Conservation (phyloP, 1,140 invertebrate species). For the Ericerus pela region DNA sequence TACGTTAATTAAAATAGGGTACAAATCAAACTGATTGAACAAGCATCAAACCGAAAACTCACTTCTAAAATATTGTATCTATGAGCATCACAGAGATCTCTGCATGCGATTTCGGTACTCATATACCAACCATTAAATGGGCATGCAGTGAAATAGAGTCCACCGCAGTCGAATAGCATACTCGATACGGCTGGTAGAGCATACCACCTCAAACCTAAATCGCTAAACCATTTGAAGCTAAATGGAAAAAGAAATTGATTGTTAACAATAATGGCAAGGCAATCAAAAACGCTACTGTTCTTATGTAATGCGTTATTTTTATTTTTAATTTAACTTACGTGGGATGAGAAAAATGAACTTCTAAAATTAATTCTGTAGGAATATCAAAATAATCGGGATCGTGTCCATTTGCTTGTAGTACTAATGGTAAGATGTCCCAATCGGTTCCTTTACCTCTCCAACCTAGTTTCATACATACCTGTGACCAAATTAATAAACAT, state of each 20-base stretch:
- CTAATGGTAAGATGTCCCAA: conserved; percentile 79
- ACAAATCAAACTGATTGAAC: too few relatives aligned
- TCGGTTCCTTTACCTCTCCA: conserved; percentile 64
- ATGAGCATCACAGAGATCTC: conserved; percentile 74
- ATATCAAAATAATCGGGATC: conserved; percentile 90
- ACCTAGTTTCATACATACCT: conserved; percentile 78
- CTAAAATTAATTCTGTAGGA: conserved; percentile 67
- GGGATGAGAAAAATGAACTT: conserved; percentile 74
- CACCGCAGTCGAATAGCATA: conserved; percentile 90
- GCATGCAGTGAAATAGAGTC: conserved; percentile 78
- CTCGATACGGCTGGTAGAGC: conserved; percentile 68
- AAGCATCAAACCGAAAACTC: too few relatives aligned
- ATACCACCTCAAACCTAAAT: conserved; percentile 76
- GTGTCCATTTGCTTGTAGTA: conserved; percentile 83
- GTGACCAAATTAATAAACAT: too few relatives aligned
- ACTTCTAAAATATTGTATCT: conserved; percentile 82
- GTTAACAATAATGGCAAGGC: too few relatives aligned
- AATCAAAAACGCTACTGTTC: too few relatives aligned
- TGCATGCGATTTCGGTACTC: conserved; percentile 85
- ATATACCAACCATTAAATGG: conserved; percentile 97
- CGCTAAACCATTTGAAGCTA: conserved; percentile 77
- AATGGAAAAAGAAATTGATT: not conserved
- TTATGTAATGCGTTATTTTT: too few relatives aligned
- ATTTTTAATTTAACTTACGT: too few relatives aligned
- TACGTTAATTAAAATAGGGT: too few relatives aligned